Percentiles rank a stretch among this genome's conserved stretches.
Conservation (phyloP, 2,888 invertebrate species). For the Drosophila rellima region DNA sequence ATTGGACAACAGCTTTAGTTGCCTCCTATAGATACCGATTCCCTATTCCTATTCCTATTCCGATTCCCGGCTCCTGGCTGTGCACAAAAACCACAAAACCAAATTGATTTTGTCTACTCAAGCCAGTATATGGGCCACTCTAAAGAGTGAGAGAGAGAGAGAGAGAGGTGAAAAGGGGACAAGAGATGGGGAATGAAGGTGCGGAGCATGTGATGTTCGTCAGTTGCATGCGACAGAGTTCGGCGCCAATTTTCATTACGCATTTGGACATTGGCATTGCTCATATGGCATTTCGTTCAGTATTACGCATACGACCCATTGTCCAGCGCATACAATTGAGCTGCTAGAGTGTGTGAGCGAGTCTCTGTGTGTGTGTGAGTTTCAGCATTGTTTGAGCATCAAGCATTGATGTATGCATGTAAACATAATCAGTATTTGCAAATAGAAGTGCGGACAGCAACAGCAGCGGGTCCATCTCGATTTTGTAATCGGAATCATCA, state of each 20-base stretch:
- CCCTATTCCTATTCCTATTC: too few relatives aligned
- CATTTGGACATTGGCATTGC: slow-evolving; percentile 70
- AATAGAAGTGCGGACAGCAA: slow-evolving; percentile 68
- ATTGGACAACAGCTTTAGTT: slow-evolving; percentile 60
- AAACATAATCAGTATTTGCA: slow-evolving; percentile 84
- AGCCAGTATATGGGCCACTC: slow-evolving; percentile 49
- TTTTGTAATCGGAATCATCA: slow-evolving; percentile 58
- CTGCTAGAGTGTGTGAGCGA: slow-evolving; percentile 29
- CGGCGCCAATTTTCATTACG: slow-evolving; percentile 77
- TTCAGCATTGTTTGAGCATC: slow-evolving; percentile 72
- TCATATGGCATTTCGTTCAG: slow-evolving; percentile 67
- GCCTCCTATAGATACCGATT: slow-evolving; percentile 5
- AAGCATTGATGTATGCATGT: slow-evolving; percentile 79
- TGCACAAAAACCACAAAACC: slow-evolving; percentile 76
- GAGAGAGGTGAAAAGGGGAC: neutral
- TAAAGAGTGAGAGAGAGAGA: neutral
- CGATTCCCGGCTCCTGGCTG: slow-evolving; percentile 5
- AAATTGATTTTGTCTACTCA: slow-evolving; percentile 81
- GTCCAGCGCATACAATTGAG: slow-evolving; percentile 71
- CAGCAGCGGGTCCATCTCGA: slow-evolving; percentile 14
- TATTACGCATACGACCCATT: slow-evolving; percentile 76
- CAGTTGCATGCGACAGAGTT: slow-evolving; percentile 50
- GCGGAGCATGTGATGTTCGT: slow-evolving; percentile 16
- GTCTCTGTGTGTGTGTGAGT: slow-evolving; percentile 5
- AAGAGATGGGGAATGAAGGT: too few relatives aligned